Base-by-base conservation (phyloP, 1,140 invertebrate species). In the Leptonema lineaticorne region DNA sequence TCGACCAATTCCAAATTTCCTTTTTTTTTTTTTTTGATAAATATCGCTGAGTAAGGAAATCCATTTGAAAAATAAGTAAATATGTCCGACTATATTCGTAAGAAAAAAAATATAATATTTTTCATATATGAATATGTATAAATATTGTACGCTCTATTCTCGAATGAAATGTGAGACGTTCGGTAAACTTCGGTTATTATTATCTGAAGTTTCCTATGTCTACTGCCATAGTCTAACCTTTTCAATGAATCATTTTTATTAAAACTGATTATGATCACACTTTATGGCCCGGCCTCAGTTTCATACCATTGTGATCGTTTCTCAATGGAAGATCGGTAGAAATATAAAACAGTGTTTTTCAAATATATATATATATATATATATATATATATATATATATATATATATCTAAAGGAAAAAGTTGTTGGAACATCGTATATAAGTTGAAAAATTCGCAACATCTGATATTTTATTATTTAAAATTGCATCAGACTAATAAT, bases 181-280 rank as follows among this genome's bases (percentile, higher is more conserved):
- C 24, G 18, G 11, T 24, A 53, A 64, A 64, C 41, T 37, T 48
- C 11, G 27, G 33, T 41, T 63, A 58, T 45, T 59, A 63, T 58
- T 68, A 63, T 37, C 37, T 22, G 22, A 59, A 57, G 67, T 41
- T 53, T 69, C 64, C 65, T 66, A 46, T 58, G 67, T 72, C 60
- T 58, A n/a, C 67, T n/a, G n/a, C n/a, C n/a, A n/a, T n/a, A 58
- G 59, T 29, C 24, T 62, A 62, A 57, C 70, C 53, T 72, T 72
- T 72, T 69, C 70, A 72, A 72, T 72, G 70, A 69, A 72, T 72
- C 70, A 72, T 69, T 69, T 68, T 66, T 69, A 69, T 69, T 69
- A 63, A 69, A 69, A 48, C 48, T 48, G 70, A 72, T 72, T 27
- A 46, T 56, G 37, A 72, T 72, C 70, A 45, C 67, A 57, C 58